These are phyloP conservation scores for Gasteruption jaculator DNA, from an alignment of 2,888 invertebrate genomes.

Conservation along the genomic window DNA sequence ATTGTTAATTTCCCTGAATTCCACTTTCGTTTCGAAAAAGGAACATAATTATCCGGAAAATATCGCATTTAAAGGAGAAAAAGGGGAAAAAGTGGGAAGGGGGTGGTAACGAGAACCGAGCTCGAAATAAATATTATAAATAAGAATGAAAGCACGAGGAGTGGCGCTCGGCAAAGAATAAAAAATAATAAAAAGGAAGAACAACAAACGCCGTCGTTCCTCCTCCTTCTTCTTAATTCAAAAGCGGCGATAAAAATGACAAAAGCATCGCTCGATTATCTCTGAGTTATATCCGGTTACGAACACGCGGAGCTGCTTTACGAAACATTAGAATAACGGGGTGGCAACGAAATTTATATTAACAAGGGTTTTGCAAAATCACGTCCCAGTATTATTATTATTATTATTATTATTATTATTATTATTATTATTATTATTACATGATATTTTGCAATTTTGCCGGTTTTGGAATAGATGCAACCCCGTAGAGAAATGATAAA, in stretches of 20 bases:
- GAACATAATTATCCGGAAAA: not conserved
- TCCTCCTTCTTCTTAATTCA: constrained; percentile 50
- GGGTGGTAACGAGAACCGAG: constrained; percentile 24
- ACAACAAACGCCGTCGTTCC: constrained; percentile 27
- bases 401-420: too few species aligned
- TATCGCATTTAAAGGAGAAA: not conserved
- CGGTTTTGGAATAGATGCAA: too few species aligned
- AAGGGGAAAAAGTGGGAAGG: constrained; percentile 6
- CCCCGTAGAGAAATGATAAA: too few species aligned
- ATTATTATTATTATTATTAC: too few species aligned
- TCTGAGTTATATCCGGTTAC: constrained; percentile 50
- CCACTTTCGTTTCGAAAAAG: constrained; percentile 6
- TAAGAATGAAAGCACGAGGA: constrained; percentile 5
- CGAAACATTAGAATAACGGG: constrained; percentile 51
- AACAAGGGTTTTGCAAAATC: too few species aligned
- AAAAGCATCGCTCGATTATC: constrained; percentile 47
- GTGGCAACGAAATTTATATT: too few species aligned
- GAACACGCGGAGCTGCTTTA: constrained; percentile 43
- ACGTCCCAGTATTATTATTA: too few species aligned
- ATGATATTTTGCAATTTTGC: too few species aligned
- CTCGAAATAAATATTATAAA: constrained; percentile 8
- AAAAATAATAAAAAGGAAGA: constrained; percentile 24
- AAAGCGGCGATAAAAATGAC: constrained; percentile 51
- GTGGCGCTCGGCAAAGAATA: too few species aligned
- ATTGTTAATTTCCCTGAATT: too few species aligned